Conservation (phyloP, 1,140 invertebrate genomes). For the Teleogryllus occipitalis region DNA sequence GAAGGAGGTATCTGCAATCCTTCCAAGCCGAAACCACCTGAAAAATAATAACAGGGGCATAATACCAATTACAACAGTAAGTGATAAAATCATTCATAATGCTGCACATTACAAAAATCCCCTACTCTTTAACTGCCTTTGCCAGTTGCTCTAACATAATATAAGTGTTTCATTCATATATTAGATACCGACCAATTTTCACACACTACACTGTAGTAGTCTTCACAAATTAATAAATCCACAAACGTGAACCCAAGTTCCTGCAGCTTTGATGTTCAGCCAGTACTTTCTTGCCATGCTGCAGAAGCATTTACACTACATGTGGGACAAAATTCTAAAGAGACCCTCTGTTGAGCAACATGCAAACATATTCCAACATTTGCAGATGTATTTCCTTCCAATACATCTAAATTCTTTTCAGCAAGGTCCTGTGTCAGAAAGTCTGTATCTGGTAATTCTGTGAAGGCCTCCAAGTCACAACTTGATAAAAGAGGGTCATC, state of each 20-base stretch:
- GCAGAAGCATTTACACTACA: conserved; percentile 33
- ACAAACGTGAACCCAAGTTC: too few relatives aligned
- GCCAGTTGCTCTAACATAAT: background rate
- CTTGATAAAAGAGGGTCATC: background rate
- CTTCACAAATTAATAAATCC: too few relatives aligned
- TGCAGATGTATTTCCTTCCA: background rate
- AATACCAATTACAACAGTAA: background rate
- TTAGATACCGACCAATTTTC: background rate
- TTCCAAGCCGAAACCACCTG: background rate
- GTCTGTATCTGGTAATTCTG: too few relatives aligned
- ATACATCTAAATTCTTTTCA: too few relatives aligned
- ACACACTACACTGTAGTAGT: too few relatives aligned
- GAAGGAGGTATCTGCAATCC: background rate
- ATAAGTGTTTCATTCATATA: background rate
- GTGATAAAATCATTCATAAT: too few relatives aligned
- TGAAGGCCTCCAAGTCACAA: too few relatives aligned
- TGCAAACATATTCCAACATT: conserved; percentile 42
- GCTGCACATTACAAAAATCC: background rate
- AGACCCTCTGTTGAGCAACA: conserved; percentile 42
- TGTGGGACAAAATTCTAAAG: conserved; percentile 43
- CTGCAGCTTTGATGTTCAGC: too few relatives aligned
- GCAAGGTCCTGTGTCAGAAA: too few relatives aligned
- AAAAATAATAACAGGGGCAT: background rate
- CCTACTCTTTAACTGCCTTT: too few relatives aligned
- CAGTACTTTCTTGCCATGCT: background rate